Conservation (phyloP, 2,113 vertebrate species). For the Caracal caracal region DNA sequence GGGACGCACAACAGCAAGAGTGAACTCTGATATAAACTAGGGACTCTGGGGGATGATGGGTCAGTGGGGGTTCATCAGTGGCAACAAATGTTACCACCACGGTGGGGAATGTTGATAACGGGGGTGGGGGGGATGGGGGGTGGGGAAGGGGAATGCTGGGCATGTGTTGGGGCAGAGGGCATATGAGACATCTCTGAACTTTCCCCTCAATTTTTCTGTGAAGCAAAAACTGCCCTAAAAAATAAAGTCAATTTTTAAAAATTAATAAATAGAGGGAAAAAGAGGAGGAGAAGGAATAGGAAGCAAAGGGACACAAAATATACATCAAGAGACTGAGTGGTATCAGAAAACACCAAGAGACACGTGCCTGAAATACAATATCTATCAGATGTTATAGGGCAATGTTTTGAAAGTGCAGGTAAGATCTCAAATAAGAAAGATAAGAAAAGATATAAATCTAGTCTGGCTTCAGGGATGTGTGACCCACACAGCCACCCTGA, state of each 20-base stretch:
- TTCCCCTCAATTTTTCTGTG: not conserved
- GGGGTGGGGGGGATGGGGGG: no score
- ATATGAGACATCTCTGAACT: not conserved
- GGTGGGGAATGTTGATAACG: not conserved
- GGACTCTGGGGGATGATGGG: not conserved
- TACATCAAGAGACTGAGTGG: not conserved
- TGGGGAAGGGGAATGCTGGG: not conserved
- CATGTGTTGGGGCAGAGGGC: rapidly evolving
- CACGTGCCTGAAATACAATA: not conserved
- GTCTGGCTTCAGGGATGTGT: not conserved
- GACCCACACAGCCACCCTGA: not conserved
- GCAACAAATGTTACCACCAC: not conserved
- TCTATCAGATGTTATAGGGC: not conserved
- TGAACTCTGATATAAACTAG: not conserved
- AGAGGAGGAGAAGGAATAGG: not conserved
- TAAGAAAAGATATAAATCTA: not conserved
- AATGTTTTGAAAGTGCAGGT: not conserved
- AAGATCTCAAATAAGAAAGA: not conserved
- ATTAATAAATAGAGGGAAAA: not conserved
- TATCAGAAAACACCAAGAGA: conserved; percentile 39
- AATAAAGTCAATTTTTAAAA: not conserved
- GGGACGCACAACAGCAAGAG: not conserved
- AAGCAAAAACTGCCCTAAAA: not conserved
- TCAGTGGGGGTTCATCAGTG: not conserved
- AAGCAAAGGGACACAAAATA: not conserved